These are phyloP conservation scores for Platycheirus albimanus DNA, from an alignment of 2,888 invertebrate species.

Conservation along the genomic window DNA sequence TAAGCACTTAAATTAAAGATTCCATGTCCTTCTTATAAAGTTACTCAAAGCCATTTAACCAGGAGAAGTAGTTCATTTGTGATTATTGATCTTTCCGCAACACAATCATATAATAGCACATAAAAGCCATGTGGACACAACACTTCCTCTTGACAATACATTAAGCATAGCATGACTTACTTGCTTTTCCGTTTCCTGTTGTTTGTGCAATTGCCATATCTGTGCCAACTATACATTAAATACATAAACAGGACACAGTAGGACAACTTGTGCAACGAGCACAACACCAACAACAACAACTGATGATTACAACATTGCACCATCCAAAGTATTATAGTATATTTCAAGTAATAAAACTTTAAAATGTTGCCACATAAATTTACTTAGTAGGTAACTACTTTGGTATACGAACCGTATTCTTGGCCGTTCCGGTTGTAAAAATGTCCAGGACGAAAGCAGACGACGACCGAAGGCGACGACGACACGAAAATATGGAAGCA, in stretches of 20 bases:
- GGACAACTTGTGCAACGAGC: neutral
- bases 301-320: slow-evolving; percentile 33
- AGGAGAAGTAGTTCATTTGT: neutral
- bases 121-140: neutral
- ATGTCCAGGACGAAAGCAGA: slow-evolving; percentile 51
- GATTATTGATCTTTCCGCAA: neutral
- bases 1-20: too few species aligned
- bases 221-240: neutral
- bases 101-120: neutral
- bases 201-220: slow-evolving; percentile 3
- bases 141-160: neutral
- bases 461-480: neutral
- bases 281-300: slow-evolving; percentile 29
- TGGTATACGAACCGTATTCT: slow-evolving; percentile 19
- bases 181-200: neutral
- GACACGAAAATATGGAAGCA: slow-evolving; percentile 13
- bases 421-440: slow-evolving; percentile 34
- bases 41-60: neutral
- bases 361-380: slow-evolving; percentile 71
- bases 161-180: neutral
- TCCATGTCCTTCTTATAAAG: too few species aligned
- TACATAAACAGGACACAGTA: too few species aligned
- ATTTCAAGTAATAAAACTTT: slow-evolving; percentile 66
- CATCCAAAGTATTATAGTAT: slow-evolving; percentile 37
- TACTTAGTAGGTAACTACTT: slow-evolving; percentile 36